Evolutionary conservation across 2,797 vertebrate species (phyloP).

Genomic region (Rhodeus uyekii): DNA sequence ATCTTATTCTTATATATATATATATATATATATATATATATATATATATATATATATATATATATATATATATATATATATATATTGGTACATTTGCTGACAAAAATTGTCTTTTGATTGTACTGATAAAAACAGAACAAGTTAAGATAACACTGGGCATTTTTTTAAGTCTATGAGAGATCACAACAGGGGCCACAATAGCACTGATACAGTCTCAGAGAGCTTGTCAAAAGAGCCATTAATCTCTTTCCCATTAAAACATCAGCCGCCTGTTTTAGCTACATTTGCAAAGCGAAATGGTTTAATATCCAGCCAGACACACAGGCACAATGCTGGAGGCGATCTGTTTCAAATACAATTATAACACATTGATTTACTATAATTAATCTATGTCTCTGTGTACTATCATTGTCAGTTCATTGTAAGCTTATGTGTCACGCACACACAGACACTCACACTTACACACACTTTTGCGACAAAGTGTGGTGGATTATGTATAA

Average conservation of each 20-base stretch:
- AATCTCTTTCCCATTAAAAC: conserved; percentile 61
- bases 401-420: conserved; percentile 79
- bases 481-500: conserved; percentile 59
- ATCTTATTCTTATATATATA: no score
- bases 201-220: conserved; percentile 31
- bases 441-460: conserved; percentile 48
- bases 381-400: conserved; percentile 74
- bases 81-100: background rate
- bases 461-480: conserved; percentile 52
- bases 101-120: background rate
- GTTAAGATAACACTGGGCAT: conserved; percentile 19
- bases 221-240: conserved; percentile 57
- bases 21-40: no score
- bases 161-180: conserved; percentile 31
- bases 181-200: conserved; percentile 29
- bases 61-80: no score
- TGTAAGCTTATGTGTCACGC: conserved; percentile 67
- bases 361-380: conserved; percentile 79
- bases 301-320: conserved; percentile 47
- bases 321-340: conserved; percentile 47
- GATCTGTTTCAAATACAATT: conserved; percentile 73
- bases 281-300: conserved; percentile 65
- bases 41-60: no score
- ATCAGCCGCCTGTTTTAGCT: conserved; percentile 61
- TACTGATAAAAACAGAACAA: conserved; percentile 17